Conservation (phyloP, 2,113 vertebrate species). For the Nerophis ophidion region DNA sequence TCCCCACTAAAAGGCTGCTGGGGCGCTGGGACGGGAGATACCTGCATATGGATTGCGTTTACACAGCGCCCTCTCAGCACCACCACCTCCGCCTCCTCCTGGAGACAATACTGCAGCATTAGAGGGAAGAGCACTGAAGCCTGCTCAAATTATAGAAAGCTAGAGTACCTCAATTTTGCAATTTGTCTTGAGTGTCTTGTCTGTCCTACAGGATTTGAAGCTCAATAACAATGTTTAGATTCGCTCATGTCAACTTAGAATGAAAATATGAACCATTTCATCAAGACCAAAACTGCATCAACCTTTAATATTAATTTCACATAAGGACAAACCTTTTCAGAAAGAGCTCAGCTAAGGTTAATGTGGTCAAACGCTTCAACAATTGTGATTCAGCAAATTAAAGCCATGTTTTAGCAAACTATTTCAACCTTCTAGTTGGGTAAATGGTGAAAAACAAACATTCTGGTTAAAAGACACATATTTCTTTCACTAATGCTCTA, state of each 20-base stretch:
- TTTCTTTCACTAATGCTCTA: not conserved
- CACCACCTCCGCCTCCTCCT: conserved; percentile 17
- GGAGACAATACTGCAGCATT: conserved; percentile 55
- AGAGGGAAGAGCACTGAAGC: conserved; percentile 53
- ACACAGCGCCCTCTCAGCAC: conserved; percentile 34
- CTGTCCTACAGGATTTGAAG: conserved; percentile 52
- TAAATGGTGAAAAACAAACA: not conserved
- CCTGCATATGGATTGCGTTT: conserved; percentile 67
- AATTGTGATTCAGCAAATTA: not conserved
- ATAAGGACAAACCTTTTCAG: not conserved
- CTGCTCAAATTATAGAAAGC: conserved; percentile 72
- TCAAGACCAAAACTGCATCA: not conserved
- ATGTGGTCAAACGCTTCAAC: not conserved
- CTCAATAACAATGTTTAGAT: conserved; percentile 42
- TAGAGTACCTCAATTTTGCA: conserved; percentile 71
- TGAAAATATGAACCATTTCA: not conserved
- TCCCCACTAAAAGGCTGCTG: conserved; percentile 67
- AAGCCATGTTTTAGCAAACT: not conserved
- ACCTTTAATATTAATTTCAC: not conserved
- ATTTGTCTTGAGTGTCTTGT: conserved; percentile 70
- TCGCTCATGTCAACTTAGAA: conserved; percentile 62
- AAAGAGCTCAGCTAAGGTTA: not conserved
- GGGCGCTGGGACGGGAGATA: conserved; percentile 60
- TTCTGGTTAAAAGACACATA: not conserved
- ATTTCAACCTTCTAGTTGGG: not conserved